These are phyloP conservation scores for Hylyphantes graminicola DNA, from an alignment of 1,140 invertebrate genomes.

Conservation along the genomic window DNA sequence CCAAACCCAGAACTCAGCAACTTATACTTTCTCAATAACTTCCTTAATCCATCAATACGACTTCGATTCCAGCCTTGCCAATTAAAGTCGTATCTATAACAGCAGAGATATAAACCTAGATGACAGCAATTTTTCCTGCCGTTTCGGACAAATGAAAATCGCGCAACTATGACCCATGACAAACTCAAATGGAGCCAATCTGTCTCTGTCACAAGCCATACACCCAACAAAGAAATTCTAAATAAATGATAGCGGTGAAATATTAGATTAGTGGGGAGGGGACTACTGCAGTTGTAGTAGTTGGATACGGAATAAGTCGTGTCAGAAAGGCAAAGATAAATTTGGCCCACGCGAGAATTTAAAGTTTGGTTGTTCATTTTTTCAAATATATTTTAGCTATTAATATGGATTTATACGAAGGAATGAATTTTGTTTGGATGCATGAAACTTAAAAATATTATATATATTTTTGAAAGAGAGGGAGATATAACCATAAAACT, in stretches of 20 bases:
- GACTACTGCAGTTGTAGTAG: not conserved
- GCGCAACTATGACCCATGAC: constrained; percentile 9
- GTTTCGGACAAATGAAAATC: constrained; percentile 23
- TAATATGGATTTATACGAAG: too few species aligned
- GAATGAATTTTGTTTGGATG: too few species aligned
- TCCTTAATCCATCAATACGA: not conserved
- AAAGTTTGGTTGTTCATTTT: too few species aligned
- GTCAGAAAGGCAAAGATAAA: not conserved
- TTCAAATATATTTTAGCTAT: too few species aligned
- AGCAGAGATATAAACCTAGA: constrained; percentile 9
- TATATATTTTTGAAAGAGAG: too few species aligned
- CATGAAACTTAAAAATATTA: too few species aligned
- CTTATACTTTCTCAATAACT: not conserved
- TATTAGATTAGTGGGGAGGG: constrained; percentile 13
- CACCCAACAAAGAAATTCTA: constrained; percentile 23
- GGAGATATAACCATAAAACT: too few species aligned
- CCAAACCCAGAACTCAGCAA: not conserved
- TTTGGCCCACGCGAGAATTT: not conserved
- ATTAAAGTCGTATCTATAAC: constrained; percentile 23
- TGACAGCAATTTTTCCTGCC: constrained; percentile 3
- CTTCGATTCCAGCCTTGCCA: constrained; percentile 13
- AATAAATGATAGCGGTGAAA: constrained; percentile 32
- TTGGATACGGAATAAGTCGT: not conserved
- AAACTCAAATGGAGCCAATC: constrained; percentile 24
- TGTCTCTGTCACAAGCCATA: constrained; percentile 17